Evolutionary conservation across 2,797 vertebrate genomes (phyloP), one percentile per base, ranked within the genome.

Genomic region (Crax fasciolata): DNA sequence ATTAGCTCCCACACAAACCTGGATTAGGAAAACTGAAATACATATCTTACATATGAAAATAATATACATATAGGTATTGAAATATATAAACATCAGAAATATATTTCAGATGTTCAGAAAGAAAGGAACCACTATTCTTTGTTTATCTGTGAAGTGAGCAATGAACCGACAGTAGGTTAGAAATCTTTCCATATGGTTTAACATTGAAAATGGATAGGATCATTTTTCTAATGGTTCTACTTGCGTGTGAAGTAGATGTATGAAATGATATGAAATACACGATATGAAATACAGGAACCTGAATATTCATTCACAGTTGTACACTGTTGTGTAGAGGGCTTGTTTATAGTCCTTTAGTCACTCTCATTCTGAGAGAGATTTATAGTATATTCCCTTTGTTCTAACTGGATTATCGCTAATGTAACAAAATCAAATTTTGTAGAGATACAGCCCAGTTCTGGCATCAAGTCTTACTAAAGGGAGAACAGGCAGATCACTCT

Each of bases 11-110:
- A 32, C 48, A 57, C 5, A 82, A 84, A 82, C 32, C 24, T 81
- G 51, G 43, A 90, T 75, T 70, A 78, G 43, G 28, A 68, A 88
- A 81, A 94, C 43, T 78, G 62, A 86, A 91, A 94, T 73, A 78
- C 87, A 82, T 85, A 28, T 17, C 79, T 63, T 32, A 43, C 27
- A 32, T 54, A 38, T 81, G 79, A 93, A 93, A 96, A 84, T 65
- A 91, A 81, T 30, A 84, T 17, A 70, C 10, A 51, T 30, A 84
- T 17, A 70, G 9, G 48, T 30, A 86, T 28, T 15, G 20, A 78
- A 84, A 77, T 65, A 44, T 8, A 91, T 59, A 75, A 78, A 68
- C 30, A 86, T 41, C 62, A 84, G 70, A 91, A 95, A 86, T 62
- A 28, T 3, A 21, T 84, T 79, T 81, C 62, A 81, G 62, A 61